Base-by-base conservation (phyloP, 2,888 invertebrate genomes). In the Acanthosepion lycidas region DNA sequence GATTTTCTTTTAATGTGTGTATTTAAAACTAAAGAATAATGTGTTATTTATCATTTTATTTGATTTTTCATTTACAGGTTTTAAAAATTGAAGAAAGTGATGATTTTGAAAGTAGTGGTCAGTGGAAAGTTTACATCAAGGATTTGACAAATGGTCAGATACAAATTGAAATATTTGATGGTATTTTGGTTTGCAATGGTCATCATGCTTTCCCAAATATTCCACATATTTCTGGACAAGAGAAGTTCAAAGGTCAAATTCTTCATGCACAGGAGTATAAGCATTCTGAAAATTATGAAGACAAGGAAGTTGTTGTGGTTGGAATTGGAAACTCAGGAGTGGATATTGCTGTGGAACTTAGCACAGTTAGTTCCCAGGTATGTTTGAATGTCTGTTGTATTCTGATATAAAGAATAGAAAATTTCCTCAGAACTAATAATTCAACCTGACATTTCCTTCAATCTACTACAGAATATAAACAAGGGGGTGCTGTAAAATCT, bases 311-410 rank as follows among this genome's bases (percentile, higher is more conserved):
- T 6, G 96, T 98, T 48, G 97, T 98, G 6, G 96, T 98, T 51
- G 98, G 98, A 6, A 97, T 98, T 94, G 98, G 98, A 6, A 98
- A 98, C 95, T 98, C 98, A 4, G 98, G 97, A 0, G 96, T 97
- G 6, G 98, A 98, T 96, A 96, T 97, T 20, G 97, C 97, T n/a
- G 97, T 97, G 8, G 97, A 98, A 93, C 96, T 98, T 55, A 96
- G 97, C 94, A 95, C 97, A 53, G 95, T 96, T 48, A 95, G 96
- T 12, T 96, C 97, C 92, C 97, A 97, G 96, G 97, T 97, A 95
- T 94, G 94, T 91, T 59, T 18, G 5, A 20, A 55, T 33, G 42
- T 48, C 15, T 5, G 6, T 55, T 26, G 15, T 55, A 51, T 92
- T 33, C 23, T 51, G 51, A 51, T 51, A 42, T 42, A 42, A 15